Evolutionary conservation across 2,797 vertebrate species (phyloP), one percentile per base, ranked within the genome.

Genomic region (Morelia viridis): DNA sequence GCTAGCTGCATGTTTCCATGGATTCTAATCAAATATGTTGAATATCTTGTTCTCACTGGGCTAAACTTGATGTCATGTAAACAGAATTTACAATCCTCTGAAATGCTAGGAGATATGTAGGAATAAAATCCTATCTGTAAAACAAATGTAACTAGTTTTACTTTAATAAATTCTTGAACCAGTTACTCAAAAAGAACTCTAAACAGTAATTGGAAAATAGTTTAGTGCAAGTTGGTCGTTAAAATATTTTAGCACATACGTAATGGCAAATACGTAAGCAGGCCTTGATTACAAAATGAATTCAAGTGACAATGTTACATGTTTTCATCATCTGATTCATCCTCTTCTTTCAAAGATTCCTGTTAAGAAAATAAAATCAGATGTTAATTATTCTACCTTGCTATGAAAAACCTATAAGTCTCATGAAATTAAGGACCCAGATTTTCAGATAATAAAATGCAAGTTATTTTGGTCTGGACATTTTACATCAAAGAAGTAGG

Each of bases 321-420:
- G 97, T 99, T 99, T 96, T 99, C 99, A 96, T 99, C 99, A 0
- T 99, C 99, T 56, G 99, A 99, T 97, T 99, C 99, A 85, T 99
- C 99, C 87, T 99, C 99, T 96, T 99, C 99, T 97, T 99, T 99
- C 98, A 99, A 97, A 94, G 99, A 99, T 95, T 99, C 99, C 99
- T 99, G 95, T 95, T 76, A 2, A 60, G 92, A 95, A 91, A 95
- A 71, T 94, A 93, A 92, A 26, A 80, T 7, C 58, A 83, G 57
- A 87, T 1, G 62, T 90, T 60, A 90, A 86, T 2, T 46, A 15
- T 60, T 76, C 2, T 19, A n/a, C 4, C 26, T 83, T 84, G 22
- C 13, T 31, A n/a, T 12, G 24, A 19, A 46, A 85, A 7, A 22
- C 15, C 0, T 0, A 68, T 3, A 85, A 24, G 0, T 0, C 24